Evolutionary conservation across 2,113 vertebrate genomes (phyloP).

Genomic region (Macquaria australasica): DNA sequence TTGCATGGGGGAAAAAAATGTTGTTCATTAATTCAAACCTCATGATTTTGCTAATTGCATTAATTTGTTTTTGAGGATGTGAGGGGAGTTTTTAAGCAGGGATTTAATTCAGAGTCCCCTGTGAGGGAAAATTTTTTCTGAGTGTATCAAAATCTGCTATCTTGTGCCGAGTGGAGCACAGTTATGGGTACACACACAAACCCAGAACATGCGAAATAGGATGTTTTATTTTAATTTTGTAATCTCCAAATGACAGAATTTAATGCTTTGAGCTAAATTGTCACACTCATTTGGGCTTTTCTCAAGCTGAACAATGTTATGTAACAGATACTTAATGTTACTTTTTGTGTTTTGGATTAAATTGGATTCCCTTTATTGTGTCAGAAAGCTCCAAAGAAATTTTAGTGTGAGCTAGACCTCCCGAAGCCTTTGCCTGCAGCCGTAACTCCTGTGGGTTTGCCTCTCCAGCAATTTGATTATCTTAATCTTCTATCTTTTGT

Average conservation of each 20-base stretch:
- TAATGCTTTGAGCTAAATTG: slow-evolving; percentile 22
- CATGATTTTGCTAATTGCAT: slow-evolving; percentile 62
- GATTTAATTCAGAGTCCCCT: slow-evolving; percentile 52
- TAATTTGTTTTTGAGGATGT: slow-evolving; percentile 53
- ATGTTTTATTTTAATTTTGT: slow-evolving; percentile 44
- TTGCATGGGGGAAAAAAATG: slow-evolving; percentile 39
- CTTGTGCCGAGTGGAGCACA: slow-evolving; percentile 16
- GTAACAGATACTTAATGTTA: slow-evolving; percentile 17
- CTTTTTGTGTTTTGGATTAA: slow-evolving; percentile 32
- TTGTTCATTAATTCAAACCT: slow-evolving; percentile 64
- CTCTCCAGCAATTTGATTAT: slow-evolving; percentile 62
- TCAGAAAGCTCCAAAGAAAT: slow-evolving; percentile 32
- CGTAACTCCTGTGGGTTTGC: slow-evolving; percentile 25
- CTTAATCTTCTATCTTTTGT: slow-evolving; percentile 70
- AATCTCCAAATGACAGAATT: slow-evolving; percentile 41
- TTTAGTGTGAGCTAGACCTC: slow-evolving; percentile 6
- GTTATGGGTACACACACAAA: slow-evolving; percentile 22
- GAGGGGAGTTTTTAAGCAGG: slow-evolving; percentile 41
- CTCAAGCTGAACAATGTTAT: slow-evolving; percentile 13
- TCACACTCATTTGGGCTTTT: slow-evolving; percentile 32
- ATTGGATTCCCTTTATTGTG: slow-evolving; percentile 29
- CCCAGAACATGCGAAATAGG: slow-evolving; percentile 26
- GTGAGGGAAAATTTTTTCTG: slow-evolving; percentile 34
- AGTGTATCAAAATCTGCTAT: slow-evolving; percentile 45
- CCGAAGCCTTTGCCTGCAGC: slow-evolving; percentile 30